phyloP scores from a whole-genome alignment of 2,797 vertebrate species.

The Morelia viridis region DNA sequence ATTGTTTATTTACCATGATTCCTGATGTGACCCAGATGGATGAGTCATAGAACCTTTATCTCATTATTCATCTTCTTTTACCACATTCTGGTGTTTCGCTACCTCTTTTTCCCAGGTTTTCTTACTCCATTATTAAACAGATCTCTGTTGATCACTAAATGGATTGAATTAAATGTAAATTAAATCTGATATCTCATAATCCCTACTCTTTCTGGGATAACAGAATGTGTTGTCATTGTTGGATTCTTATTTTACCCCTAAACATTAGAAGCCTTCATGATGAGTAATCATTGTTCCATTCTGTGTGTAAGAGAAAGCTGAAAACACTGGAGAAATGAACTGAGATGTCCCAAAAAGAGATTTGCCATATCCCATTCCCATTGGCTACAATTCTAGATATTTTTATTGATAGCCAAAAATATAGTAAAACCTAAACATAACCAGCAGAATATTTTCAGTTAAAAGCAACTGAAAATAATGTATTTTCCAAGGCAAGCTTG shows the following conservation, averaged over 20 bases:
- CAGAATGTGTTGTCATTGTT: neutral
- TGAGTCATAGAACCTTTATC: no score
- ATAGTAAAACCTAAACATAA: neutral
- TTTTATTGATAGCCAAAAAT: neutral
- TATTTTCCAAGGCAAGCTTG: neutral
- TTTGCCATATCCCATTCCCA: neutral
- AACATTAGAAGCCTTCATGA: neutral
- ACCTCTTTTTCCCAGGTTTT: neutral
- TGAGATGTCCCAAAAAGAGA: neutral
- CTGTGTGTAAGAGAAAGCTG: neutral
- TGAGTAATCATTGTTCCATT: neutral
- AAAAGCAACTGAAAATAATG: neutral
- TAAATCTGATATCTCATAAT: neutral
- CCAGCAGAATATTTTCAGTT: neutral
- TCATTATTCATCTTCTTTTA: no score
- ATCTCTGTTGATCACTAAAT: neutral
- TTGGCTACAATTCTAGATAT: neutral
- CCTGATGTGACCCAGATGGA: no score
- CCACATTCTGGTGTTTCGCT: no score
- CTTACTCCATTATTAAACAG: neutral
- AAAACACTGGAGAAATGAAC: neutral
- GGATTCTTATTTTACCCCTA: neutral
- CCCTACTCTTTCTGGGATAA: neutral
- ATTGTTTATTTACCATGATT: no score
- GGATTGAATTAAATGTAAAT: neutral